Evolutionary conservation across 2,888 invertebrate genomes (phyloP).

Genomic region (Thelaira solivaga): DNA sequence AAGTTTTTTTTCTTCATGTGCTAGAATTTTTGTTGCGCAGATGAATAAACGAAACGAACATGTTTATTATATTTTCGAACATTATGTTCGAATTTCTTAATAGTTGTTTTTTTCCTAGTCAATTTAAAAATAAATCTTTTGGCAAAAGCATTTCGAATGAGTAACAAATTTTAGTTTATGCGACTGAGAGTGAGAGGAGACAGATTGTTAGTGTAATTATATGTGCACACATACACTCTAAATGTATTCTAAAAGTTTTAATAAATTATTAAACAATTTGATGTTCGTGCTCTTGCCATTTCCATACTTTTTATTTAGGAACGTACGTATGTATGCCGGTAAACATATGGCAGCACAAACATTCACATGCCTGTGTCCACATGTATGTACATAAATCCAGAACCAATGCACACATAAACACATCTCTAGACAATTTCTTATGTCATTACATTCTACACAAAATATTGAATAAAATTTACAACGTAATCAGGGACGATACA

Average conservation of each 20-base stretch:
- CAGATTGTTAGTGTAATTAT: too few relatives aligned
- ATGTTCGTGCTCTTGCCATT: slow-evolving; percentile 21
- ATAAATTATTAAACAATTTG: slow-evolving; percentile 51
- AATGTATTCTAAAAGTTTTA: slow-evolving; percentile 27
- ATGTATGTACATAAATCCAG: too few relatives aligned
- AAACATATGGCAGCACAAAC: neutral
- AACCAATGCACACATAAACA: too few relatives aligned
- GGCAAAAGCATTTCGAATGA: neutral
- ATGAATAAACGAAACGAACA: neutral
- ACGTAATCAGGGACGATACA: too few relatives aligned
- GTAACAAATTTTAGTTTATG: neutral
- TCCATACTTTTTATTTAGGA: too few relatives aligned
- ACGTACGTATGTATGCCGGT: slow-evolving; percentile 49
- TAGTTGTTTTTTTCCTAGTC: neutral
- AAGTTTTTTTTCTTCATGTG: neutral
- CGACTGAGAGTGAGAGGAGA: too few relatives aligned
- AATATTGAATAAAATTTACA: too few relatives aligned
- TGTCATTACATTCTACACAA: too few relatives aligned
- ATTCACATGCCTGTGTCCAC: too few relatives aligned
- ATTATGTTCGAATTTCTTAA: slow-evolving; percentile 57
- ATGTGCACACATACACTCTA: too few relatives aligned
- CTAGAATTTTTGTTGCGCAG: slow-evolving; percentile 36
- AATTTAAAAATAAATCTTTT: slow-evolving; percentile 48
- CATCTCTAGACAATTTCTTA: too few relatives aligned
- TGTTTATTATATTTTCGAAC: slow-evolving; percentile 55